phyloP scores from a whole-genome alignment of 2,888 invertebrate genomes.

The Pinctada fucata region DNA sequence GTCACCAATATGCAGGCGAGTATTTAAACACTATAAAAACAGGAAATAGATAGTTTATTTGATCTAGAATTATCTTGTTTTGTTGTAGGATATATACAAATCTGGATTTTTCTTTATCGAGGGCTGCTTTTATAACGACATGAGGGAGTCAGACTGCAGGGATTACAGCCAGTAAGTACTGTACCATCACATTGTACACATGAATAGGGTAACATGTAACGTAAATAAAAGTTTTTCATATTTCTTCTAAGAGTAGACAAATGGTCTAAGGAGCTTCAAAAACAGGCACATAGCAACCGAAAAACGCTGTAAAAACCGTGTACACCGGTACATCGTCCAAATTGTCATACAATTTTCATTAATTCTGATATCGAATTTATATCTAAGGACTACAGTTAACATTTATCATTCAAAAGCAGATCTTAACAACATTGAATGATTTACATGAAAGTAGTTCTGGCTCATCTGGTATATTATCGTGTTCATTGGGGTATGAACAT shows the following conservation, averaged over 20 bases:
- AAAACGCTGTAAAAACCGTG: too few species aligned
- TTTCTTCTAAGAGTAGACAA: neutral
- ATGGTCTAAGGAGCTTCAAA: too few species aligned
- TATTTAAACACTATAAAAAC: too few species aligned
- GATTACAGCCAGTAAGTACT: constrained; percentile 82
- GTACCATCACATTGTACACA: neutral
- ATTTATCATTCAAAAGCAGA: neutral
- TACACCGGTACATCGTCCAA: too few species aligned
- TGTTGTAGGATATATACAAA: constrained; percentile 81
- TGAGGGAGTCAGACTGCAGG: constrained; percentile 79
- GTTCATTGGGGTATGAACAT: too few species aligned
- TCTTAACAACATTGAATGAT: neutral
- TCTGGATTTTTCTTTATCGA: constrained; percentile 89
- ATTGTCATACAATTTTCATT: too few species aligned
- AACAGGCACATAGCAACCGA: too few species aligned
- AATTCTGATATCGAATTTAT: neutral
- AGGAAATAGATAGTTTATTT: too few species aligned
- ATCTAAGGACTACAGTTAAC: neutral
- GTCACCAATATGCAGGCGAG: too few species aligned
- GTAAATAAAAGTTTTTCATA: neutral
- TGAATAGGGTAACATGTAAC: neutral
- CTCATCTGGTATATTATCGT: neutral
- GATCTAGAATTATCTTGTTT: neutral
- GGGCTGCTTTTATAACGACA: constrained; percentile 88
- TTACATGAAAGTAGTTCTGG: neutral